These are phyloP conservation scores for Zelostemma sp. DNA, from an alignment of 1,140 invertebrate species.

Conservation along the genomic window DNA sequence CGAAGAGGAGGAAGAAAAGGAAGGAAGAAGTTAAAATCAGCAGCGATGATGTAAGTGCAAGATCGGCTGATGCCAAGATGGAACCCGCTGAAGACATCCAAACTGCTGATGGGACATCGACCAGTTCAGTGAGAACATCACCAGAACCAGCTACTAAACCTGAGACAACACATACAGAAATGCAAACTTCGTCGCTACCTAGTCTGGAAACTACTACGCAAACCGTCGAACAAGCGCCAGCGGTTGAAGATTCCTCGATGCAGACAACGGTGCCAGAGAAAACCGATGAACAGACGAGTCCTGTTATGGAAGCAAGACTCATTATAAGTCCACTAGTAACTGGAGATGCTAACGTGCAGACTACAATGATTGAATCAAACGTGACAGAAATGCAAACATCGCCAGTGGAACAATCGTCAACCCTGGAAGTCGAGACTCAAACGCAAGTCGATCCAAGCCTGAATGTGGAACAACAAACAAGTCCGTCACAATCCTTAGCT, in stretches of 20 bases:
- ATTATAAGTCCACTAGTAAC: conserved; percentile 13
- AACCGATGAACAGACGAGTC: conserved; percentile 60
- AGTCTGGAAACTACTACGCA: conserved; percentile 50
- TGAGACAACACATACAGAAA: conserved; percentile 49
- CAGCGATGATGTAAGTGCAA: conserved; percentile 47
- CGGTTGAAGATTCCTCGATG: conserved; percentile 53
- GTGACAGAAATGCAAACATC: conserved; percentile 43
- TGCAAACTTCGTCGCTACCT: conserved; percentile 71
- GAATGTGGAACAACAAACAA: conserved; percentile 49
- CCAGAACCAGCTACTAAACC: conserved; percentile 44
- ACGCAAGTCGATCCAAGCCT: conserved; percentile 34
- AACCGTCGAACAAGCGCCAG: conserved; percentile 41
- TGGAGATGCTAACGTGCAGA: conserved; percentile 53
- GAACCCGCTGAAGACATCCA: conserved; percentile 68
- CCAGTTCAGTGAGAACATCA: conserved; percentile 48
- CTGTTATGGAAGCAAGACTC: conserved; percentile 40
- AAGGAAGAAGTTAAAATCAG: conserved; percentile 51
- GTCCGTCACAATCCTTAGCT: conserved; percentile 18
- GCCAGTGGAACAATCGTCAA: conserved; percentile 11
- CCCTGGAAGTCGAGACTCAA: conserved; percentile 56
- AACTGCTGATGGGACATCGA: conserved; percentile 44
- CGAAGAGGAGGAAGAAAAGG: conserved; percentile 42
- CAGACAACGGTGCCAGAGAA: conserved; percentile 50
- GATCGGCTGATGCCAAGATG: conserved; percentile 41
- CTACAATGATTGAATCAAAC: conserved; percentile 32